phyloP scores from a whole-genome alignment of 2,113 vertebrate species.

The Varanus salvator region DNA sequence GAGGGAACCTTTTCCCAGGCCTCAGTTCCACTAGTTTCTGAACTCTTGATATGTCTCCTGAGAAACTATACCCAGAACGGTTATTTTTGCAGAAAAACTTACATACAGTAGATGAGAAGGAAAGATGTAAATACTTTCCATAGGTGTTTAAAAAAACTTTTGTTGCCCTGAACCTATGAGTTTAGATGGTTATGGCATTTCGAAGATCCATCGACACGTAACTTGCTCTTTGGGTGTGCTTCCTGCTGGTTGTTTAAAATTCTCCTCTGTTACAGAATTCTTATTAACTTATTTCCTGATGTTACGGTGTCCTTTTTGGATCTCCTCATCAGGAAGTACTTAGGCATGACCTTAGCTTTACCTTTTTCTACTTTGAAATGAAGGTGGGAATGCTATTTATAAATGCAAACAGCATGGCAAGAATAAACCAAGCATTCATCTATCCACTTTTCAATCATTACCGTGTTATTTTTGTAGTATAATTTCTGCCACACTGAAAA shows the following conservation, averaged over 20 bases:
- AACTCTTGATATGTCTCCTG: neutral
- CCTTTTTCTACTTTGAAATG: neutral
- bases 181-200: neutral
- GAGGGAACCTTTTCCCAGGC: neutral
- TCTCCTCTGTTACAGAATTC: neutral
- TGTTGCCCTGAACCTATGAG: no score
- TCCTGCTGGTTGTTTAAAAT: neutral
- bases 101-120: neutral
- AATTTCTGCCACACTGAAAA: slow-evolving; percentile 30
- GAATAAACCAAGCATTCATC: neutral
- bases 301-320: neutral
- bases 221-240: neutral
- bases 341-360: neutral
- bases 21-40: neutral
- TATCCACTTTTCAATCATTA: slow-evolving; percentile 2
- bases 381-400: neutral
- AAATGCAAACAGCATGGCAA: neutral
- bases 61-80: neutral
- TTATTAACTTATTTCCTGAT: neutral
- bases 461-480: slow-evolving; percentile 11
- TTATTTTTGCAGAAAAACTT: slow-evolving; percentile 10
- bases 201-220: neutral
- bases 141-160: neutral
- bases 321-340: neutral
- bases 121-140: neutral